Evolutionary conservation across 2,113 vertebrate genomes (phyloP).

Genomic region (Octodon degus): DNA sequence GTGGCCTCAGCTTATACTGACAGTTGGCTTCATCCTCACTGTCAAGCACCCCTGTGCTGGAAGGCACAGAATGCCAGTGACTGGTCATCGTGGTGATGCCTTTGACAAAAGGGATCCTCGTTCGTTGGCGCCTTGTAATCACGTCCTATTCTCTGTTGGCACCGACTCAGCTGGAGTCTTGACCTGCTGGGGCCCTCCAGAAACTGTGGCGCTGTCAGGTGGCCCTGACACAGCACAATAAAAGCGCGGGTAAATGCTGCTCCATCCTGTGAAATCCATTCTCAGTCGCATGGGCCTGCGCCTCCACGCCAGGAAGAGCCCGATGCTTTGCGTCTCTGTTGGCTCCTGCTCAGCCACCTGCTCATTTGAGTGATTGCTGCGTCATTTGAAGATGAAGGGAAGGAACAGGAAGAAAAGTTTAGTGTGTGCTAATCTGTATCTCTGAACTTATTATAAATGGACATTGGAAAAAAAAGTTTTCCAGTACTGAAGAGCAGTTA

Average conservation of each 20-base stretch:
- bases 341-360: background rate
- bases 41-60: background rate
- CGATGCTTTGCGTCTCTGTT: fast-evolving
- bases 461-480: background rate
- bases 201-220: background rate
- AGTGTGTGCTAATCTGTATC: background rate
- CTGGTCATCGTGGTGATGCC: background rate
- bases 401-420: background rate
- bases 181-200: background rate
- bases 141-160: background rate
- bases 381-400: background rate
- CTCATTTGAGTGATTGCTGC: background rate
- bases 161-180: background rate
- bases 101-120: background rate
- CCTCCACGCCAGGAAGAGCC: background rate
- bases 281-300: background rate
- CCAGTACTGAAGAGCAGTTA: background rate
- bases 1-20: background rate
- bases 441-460: background rate
- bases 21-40: background rate
- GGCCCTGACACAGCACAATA: background rate
- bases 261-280: background rate
- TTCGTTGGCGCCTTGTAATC: background rate
- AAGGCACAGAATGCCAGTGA: fast-evolving
- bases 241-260: conserved; percentile 23